Evolutionary conservation across 2,888 invertebrate genomes (phyloP).

Genomic region (Himalopsyche tibetana): DNA sequence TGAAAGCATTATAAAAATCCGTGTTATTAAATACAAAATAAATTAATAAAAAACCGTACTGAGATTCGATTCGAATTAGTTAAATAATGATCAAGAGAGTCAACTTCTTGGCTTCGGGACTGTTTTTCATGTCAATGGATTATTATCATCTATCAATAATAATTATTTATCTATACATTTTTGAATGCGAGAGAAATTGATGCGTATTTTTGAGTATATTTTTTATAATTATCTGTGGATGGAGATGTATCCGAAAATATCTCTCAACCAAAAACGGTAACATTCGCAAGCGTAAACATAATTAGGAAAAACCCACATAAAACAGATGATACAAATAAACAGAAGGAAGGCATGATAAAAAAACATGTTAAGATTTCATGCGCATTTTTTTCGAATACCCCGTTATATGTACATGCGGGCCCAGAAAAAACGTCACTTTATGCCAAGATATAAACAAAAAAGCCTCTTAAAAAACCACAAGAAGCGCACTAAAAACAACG

Average conservation of each 20-base stretch:
- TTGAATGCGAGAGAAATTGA: no score
- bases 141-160: no score
- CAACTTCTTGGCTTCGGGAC: no score
- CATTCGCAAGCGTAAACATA: conserved; percentile 10
- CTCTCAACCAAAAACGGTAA: background rate
- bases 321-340: conserved; percentile 34
- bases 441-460: conserved; percentile 55
- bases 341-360: conserved; percentile 33
- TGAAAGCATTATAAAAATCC: no score
- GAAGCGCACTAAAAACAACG: conserved; percentile 50
- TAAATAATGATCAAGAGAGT: no score
- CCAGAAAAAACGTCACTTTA: conserved; percentile 55
- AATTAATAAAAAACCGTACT: no score
- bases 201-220: no score
- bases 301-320: conserved; percentile 7
- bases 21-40: no score
- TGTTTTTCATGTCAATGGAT: no score
- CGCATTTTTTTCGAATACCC: conserved; percentile 34
- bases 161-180: no score
- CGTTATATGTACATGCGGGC: conserved; percentile 31
- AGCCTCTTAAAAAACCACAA: conserved; percentile 58
- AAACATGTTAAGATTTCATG: conserved; percentile 34
- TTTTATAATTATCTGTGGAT: background rate
- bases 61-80: no score
- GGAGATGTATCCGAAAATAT: background rate